phyloP scores from a whole-genome alignment of 2,797 vertebrate species.

The Cyclopterus lumpus region DNA sequence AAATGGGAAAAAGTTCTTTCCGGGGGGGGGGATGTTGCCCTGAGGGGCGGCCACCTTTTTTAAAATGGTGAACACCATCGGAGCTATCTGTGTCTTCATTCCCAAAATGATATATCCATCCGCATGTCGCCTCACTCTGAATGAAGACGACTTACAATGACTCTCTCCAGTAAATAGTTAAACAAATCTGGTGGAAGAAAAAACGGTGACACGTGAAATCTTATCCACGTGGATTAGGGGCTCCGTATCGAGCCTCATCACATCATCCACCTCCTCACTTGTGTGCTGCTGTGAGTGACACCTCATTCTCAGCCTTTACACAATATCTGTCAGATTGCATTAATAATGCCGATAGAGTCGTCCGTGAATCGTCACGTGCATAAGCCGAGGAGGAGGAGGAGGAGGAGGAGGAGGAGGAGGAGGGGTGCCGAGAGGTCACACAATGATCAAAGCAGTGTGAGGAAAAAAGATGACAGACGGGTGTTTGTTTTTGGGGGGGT shows the following conservation, averaged over 20 bases:
- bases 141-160: slow-evolving; percentile 14
- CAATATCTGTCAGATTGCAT: slow-evolving; percentile 61
- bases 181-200: slow-evolving; percentile 4
- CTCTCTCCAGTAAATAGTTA: slow-evolving; percentile 3
- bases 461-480: slow-evolving; percentile 45
- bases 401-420: slow-evolving; percentile 10
- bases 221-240: slow-evolving; percentile 17
- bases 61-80: slow-evolving; percentile 29
- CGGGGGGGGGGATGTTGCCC: slow-evolving; percentile 5
- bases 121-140: slow-evolving; percentile 4
- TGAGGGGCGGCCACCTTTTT: slow-evolving; percentile 36
- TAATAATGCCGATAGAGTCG: slow-evolving; percentile 56
- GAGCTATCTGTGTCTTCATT: slow-evolving; percentile 24
- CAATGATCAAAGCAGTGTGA: slow-evolving; percentile 47
- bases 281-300: slow-evolving; percentile 60
- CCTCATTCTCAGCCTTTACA: slow-evolving; percentile 41
- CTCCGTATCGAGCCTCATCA: slow-evolving; percentile 44
- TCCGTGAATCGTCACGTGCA: slow-evolving; percentile 43
- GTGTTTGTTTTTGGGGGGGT: background rate
- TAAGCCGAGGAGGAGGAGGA: slow-evolving; percentile 6
- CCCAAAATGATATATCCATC: slow-evolving; percentile 26
- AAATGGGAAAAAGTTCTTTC: slow-evolving; percentile 17
- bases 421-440: slow-evolving; percentile 45
- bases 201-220: slow-evolving; percentile 37
- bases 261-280: slow-evolving; percentile 51